These are phyloP conservation scores for Dysmachus trigonus DNA, from an alignment of 2,888 invertebrate genomes.

Conservation along the genomic window DNA sequence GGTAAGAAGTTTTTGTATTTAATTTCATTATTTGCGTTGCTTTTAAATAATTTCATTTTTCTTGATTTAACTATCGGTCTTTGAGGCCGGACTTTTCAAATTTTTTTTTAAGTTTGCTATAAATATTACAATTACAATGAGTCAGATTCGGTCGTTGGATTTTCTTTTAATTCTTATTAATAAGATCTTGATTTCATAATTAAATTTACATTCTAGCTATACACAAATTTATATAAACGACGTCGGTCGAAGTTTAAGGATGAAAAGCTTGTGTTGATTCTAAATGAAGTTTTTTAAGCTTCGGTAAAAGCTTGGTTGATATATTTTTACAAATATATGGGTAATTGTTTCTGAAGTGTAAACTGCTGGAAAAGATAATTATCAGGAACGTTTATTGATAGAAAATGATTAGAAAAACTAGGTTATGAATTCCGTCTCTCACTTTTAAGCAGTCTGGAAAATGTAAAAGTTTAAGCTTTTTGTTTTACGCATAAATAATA, in stretches of 20 bases:
- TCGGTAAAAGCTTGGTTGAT: neutral
- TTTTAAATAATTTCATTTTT: neutral
- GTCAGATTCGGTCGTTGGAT: neutral
- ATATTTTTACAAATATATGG: no score
- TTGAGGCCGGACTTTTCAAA: neutral
- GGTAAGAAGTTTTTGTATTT: neutral
- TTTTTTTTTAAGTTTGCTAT: neutral
- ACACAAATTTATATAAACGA: neutral
- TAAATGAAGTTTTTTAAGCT: neutral
- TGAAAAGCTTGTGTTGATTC: neutral
- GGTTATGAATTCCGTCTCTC: neutral
- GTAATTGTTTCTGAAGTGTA: neutral
- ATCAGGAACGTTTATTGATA: neutral
- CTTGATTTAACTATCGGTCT: neutral
- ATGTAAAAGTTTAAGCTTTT: neutral
- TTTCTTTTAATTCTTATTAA: neutral
- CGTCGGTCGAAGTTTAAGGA: neutral
- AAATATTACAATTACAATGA: neutral
- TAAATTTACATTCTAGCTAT: neutral
- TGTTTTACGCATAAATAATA: neutral
- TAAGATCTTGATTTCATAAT: neutral
- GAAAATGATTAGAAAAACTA: neutral
- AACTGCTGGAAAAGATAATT: neutral
- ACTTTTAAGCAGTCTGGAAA: neutral
- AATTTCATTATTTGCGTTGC: neutral